Percentiles rank a stretch among this genome's conserved stretches.
Conservation (phyloP, 2,888 invertebrate genomes). For the Volucella inflata region DNA sequence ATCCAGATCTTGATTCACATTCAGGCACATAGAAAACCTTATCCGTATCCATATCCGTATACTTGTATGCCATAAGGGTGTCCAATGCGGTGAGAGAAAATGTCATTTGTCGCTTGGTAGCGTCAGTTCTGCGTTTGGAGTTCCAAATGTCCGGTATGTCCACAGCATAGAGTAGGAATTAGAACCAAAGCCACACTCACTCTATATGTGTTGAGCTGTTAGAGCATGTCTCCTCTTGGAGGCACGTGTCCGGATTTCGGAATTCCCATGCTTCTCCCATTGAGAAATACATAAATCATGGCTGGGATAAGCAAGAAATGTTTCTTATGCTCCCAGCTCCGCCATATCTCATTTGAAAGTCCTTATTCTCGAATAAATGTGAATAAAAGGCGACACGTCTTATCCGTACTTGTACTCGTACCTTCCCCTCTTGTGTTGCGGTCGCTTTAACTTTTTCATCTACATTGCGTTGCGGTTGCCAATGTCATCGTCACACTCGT, state of each 20-base stretch:
- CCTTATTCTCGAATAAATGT: slow-evolving; percentile 55
- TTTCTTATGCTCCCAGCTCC: slow-evolving; percentile 46
- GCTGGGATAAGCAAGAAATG: slow-evolving; percentile 45
- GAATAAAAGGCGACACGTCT: slow-evolving; percentile 59
- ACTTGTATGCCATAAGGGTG: slow-evolving; percentile 28
- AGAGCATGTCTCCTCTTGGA: slow-evolving; percentile 57
- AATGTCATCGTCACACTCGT: slow-evolving; percentile 8
- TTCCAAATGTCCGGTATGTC: slow-evolving; percentile 10
- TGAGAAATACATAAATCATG: slow-evolving; percentile 67
- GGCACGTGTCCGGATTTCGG: slow-evolving; percentile 67
- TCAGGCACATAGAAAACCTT: no score
- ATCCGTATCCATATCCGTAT: no score
- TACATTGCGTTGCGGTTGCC: slow-evolving; percentile 14
- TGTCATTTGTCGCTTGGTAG: slow-evolving; percentile 33
- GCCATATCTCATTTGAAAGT: slow-evolving; percentile 30
- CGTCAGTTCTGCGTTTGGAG: not conserved
- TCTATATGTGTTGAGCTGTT: slow-evolving; percentile 29
- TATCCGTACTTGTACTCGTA: slow-evolving; percentile 35
- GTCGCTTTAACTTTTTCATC: slow-evolving; percentile 5
- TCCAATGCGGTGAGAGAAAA: not conserved
- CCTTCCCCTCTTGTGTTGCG: slow-evolving; percentile 26
- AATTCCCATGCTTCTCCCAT: slow-evolving; percentile 53
- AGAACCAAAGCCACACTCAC: no score
- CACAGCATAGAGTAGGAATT: slow-evolving; percentile 28
- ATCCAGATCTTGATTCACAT: not conserved